Percentiles rank a stretch among this genome's conserved stretches.
These are phyloP conservation scores for Drosophila meridionalis DNA, from an alignment of 2,888 invertebrate species.

Conservation along the genomic window DNA sequence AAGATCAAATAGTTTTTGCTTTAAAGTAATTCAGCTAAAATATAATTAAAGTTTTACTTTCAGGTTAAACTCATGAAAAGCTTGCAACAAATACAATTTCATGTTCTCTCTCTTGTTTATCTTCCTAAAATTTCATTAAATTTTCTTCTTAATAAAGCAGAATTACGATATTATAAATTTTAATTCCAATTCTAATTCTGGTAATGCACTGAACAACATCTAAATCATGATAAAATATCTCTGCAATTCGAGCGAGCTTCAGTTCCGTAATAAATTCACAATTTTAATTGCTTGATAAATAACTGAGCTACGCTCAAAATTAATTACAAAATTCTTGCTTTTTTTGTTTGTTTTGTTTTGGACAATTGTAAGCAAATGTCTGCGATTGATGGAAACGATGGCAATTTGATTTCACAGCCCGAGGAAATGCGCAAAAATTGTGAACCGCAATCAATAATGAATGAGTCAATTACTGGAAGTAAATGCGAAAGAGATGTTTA, in stretches of 20 bases:
- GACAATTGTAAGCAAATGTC: slow-evolving; percentile 32
- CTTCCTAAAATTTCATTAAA: neutral
- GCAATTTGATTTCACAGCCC: slow-evolving; percentile 36
- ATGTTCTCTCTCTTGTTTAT: too few relatives aligned
- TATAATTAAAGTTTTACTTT: neutral
- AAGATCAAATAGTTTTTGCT: too few relatives aligned
- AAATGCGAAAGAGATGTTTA: slow-evolving; percentile 1
- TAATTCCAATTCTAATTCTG: neutral
- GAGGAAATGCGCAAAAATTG: slow-evolving; percentile 22
- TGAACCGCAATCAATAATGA: slow-evolving; percentile 42
- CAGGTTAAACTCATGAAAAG: neutral
- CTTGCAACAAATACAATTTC: neutral
- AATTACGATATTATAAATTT: neutral
- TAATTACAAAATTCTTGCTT: slow-evolving; percentile 28
- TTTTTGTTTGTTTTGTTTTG: slow-evolving; percentile 2
- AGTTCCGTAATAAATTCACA: neutral
- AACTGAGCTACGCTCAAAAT: slow-evolving; percentile 20
- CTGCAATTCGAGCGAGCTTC: neutral
- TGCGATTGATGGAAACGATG: slow-evolving; percentile 15
- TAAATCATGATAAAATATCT: neutral
- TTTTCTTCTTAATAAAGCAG: neutral
- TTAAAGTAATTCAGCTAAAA: too few relatives aligned
- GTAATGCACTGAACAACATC: neutral
- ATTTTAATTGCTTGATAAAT: slow-evolving; percentile 31
- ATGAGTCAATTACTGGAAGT: slow-evolving; percentile 44